phyloP scores from a whole-genome alignment of 2,888 invertebrate genomes.

The Pyrocoelia pectoralis region DNA sequence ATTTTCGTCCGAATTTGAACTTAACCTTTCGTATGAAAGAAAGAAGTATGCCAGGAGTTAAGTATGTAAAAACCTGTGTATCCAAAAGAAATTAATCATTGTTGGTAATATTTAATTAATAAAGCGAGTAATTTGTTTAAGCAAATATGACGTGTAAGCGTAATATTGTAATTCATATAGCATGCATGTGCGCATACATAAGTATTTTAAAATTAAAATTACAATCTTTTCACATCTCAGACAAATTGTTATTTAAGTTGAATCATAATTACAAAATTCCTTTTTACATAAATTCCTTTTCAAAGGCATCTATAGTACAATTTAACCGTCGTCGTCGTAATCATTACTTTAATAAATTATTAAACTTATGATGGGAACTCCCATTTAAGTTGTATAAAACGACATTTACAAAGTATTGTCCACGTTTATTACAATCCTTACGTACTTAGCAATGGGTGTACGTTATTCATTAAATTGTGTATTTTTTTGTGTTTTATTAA shows the following conservation, averaged over 20 bases:
- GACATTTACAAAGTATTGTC: slow-evolving; percentile 1
- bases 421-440: background rate
- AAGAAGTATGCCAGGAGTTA: too few species aligned
- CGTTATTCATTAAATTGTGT: background rate
- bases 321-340: slow-evolving; percentile 3
- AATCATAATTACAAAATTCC: slow-evolving; percentile 1
- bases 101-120: background rate
- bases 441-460: background rate
- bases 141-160: background rate
- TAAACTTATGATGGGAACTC: slow-evolving; percentile 8
- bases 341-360: slow-evolving; percentile 10
- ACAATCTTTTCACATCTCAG: background rate
- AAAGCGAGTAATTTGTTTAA: background rate
- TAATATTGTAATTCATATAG: background rate
- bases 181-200: background rate
- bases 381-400: slow-evolving; percentile 5
- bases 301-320: background rate
- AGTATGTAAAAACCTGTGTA: too few species aligned
- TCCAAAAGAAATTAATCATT: background rate
- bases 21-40: too few species aligned
- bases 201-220: background rate
- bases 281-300: slow-evolving; percentile 1
- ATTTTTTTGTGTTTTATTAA: background rate
- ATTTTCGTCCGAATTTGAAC: too few species aligned
- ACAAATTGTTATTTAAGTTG: slow-evolving; percentile 1